These are phyloP conservation scores for Drosophila quadrilineata DNA, from an alignment of 1,140 invertebrate species.

Conservation along the genomic window DNA sequence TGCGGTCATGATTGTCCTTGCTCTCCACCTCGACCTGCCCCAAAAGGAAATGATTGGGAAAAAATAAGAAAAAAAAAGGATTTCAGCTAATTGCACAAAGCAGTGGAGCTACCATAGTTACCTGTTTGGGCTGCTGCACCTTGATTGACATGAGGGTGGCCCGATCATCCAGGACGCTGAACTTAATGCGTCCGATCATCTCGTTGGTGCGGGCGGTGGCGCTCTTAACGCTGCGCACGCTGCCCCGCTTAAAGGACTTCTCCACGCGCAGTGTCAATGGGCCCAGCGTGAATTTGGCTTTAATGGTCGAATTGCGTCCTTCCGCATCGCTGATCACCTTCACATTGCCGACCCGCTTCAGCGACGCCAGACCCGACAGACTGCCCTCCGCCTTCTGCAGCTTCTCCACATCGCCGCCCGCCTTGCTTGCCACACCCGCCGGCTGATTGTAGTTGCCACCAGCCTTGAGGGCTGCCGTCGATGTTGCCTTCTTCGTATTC, in stretches of 20 bases:
- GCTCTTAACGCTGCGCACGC: slow-evolving; percentile 88
- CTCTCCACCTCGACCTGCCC: slow-evolving; percentile 90
- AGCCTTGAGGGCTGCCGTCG: slow-evolving; percentile 47
- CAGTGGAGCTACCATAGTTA: slow-evolving; percentile 67
- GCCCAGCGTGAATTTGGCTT: slow-evolving; percentile 90
- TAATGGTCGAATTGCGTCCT: slow-evolving; percentile 87
- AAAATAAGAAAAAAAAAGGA: neutral
- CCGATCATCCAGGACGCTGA: slow-evolving; percentile 88
- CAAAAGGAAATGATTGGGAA: slow-evolving; percentile 32
- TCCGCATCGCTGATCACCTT: slow-evolving; percentile 89
- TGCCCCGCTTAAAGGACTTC: slow-evolving; percentile 89
- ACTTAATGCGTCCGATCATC: slow-evolving; percentile 89
- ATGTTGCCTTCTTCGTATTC: slow-evolving; percentile 57
- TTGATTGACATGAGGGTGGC: slow-evolving; percentile 91
- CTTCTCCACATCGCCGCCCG: slow-evolving; percentile 67
- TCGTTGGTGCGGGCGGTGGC: slow-evolving; percentile 92
- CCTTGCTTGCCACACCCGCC: slow-evolving; percentile 55
- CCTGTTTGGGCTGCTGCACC: slow-evolving; percentile 92
- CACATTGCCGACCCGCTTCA: slow-evolving; percentile 89
- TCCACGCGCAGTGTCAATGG: slow-evolving; percentile 90
- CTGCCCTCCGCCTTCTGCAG: slow-evolving; percentile 87
- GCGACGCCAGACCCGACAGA: slow-evolving; percentile 88
- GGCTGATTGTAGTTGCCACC: slow-evolving; percentile 70
- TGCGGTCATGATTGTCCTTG: slow-evolving; percentile 90
- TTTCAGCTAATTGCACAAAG: slow-evolving; percentile 57